Evolutionary conservation across 2,888 invertebrate genomes (phyloP).

Genomic region (Pollenia amentaria): DNA sequence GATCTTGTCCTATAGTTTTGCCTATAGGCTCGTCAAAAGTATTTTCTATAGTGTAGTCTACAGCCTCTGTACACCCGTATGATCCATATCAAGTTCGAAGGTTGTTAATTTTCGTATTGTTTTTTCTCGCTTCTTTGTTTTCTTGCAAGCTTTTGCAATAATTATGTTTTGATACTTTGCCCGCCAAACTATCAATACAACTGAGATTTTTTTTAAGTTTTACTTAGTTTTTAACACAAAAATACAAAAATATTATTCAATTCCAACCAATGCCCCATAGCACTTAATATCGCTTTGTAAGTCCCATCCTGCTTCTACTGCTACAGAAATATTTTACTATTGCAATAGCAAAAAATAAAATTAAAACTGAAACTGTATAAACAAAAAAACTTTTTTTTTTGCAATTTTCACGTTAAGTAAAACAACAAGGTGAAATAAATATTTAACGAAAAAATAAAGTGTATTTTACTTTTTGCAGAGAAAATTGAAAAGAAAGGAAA

Average conservation of each 20-base stretch:
- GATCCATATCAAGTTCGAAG: too few relatives aligned
- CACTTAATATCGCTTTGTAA: slow-evolving; percentile 53
- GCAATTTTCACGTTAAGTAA: slow-evolving; percentile 9
- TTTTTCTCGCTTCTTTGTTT: too few relatives aligned
- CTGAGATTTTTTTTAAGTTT: background rate
- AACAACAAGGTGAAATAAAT: slow-evolving; percentile 9
- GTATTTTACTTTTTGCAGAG: background rate
- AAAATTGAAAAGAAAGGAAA: background rate
- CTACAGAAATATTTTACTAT: background rate
- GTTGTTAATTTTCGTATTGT: too few relatives aligned
- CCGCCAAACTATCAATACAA: background rate
- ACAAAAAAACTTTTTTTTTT: slow-evolving; percentile 4
- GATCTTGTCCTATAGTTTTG: too few relatives aligned
- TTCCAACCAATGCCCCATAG: slow-evolving; percentile 27
- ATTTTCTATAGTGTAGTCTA: too few relatives aligned
- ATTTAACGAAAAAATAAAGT: background rate
- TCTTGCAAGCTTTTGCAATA: too few relatives aligned
- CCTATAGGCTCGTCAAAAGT: too few relatives aligned
- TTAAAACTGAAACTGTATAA: background rate
- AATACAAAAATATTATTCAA: slow-evolving; percentile 49
- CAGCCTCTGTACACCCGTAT: too few relatives aligned
- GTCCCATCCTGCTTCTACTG: slow-evolving; percentile 14
- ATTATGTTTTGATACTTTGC: background rate
- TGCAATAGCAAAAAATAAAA: background rate
- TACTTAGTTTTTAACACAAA: slow-evolving; percentile 7